These are phyloP conservation scores for Crypturellus undulatus DNA, from an alignment of 2,113 vertebrate genomes.

Conservation along the genomic window DNA sequence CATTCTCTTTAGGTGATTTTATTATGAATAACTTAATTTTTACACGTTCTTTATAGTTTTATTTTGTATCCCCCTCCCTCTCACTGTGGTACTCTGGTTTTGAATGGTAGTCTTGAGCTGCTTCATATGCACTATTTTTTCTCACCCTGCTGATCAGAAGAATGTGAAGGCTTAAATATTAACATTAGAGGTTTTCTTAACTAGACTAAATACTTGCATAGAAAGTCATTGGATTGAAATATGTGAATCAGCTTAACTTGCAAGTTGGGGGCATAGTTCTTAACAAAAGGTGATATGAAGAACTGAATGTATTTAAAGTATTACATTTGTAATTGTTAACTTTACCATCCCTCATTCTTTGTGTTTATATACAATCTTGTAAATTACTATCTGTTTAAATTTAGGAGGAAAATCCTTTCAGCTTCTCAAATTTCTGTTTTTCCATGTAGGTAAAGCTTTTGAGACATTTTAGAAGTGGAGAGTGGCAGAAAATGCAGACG, in stretches of 20 bases:
- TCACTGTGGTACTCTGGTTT: neutral
- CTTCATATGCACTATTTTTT: neutral
- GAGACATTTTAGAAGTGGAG: neutral
- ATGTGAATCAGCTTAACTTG: neutral
- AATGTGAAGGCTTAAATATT: neutral
- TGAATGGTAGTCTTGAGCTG: neutral
- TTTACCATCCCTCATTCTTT: neutral
- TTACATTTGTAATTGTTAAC: neutral
- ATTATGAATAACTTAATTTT: slow-evolving; percentile 33
- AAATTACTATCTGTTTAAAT: neutral
- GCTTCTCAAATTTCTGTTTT: neutral
- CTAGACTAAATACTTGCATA: too few species aligned
- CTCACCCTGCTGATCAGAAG: neutral
- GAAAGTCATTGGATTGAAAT: neutral
- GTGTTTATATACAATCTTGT: neutral
- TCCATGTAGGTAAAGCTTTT: neutral
- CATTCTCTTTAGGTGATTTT: neutral
- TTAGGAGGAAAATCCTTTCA: neutral
- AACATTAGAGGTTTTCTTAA: neutral
- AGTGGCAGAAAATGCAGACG: neutral
- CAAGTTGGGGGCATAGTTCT: rapidly evolving
- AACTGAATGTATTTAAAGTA: neutral
- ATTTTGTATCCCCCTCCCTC: neutral
- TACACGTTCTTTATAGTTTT: too few species aligned
- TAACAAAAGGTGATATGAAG: neutral